Percentiles rank a stretch among this genome's conserved stretches.
phyloP scores from a whole-genome alignment of 2,888 invertebrate species.

The Eugnorisma glareosa region DNA sequence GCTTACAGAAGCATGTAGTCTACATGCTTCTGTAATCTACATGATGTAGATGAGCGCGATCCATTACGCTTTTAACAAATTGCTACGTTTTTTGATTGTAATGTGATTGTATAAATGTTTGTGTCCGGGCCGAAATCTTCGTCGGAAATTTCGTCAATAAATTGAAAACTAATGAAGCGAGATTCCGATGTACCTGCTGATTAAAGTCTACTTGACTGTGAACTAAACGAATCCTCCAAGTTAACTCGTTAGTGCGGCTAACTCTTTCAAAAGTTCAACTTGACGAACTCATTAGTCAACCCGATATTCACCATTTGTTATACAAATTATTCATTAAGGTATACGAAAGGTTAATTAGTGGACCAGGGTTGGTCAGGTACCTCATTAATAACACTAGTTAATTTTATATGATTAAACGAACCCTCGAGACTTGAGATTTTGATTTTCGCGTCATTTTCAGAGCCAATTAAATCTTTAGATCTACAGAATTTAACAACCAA shows the following conservation, averaged over 20 bases:
- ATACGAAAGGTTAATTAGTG: slow-evolving; percentile 6
- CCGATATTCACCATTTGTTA: slow-evolving; percentile 19
- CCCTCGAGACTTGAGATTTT: background rate
- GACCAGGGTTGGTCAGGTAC: background rate
- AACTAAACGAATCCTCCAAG: slow-evolving; percentile 58
- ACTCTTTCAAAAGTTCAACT: slow-evolving; percentile 50
- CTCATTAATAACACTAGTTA: slow-evolving; percentile 1
- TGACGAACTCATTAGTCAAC: slow-evolving; percentile 48
- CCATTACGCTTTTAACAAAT: background rate
- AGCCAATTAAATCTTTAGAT: background rate
- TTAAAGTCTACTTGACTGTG: slow-evolving; percentile 51
- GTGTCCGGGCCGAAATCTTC: background rate
- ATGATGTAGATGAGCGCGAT: background rate
- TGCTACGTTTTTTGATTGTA: background rate
- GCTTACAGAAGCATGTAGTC: background rate
- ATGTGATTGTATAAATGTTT: too few species aligned
- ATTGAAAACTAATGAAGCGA: slow-evolving; percentile 53
- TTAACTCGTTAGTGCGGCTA: slow-evolving; percentile 63
- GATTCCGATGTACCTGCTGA: slow-evolving; percentile 38
- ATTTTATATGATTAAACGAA: background rate
- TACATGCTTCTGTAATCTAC: too few species aligned
- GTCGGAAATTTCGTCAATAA: slow-evolving; percentile 23
- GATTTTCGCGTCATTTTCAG: background rate
- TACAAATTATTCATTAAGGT: slow-evolving; percentile 20
- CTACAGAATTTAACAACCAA: background rate